These are phyloP conservation scores for Pteria penguin DNA, from an alignment of 2,888 invertebrate genomes.

Conservation along the genomic window DNA sequence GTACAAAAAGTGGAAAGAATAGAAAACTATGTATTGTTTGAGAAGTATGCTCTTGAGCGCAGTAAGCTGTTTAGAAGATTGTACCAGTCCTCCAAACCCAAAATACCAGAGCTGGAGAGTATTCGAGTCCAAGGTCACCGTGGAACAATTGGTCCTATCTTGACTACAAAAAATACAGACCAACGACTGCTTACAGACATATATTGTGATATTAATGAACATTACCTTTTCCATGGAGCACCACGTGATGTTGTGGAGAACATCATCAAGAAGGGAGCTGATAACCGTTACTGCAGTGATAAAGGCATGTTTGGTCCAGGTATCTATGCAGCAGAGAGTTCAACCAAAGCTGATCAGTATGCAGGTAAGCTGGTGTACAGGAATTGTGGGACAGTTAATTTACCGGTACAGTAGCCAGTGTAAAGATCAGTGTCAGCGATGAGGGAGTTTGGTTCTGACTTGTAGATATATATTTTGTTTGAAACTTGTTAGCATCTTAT, in stretches of 20 bases:
- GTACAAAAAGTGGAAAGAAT: conserved; percentile 61
- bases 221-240: conserved; percentile 40
- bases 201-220: conserved; percentile 29
- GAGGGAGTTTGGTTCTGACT: too few species aligned
- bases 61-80: conserved; percentile 40
- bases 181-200: conserved; percentile 24
- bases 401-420: too few species aligned
- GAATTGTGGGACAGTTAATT: too few species aligned
- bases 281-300: conserved; percentile 24
- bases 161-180: conserved; percentile 12
- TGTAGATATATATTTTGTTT: too few species aligned
- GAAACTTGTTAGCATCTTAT: too few species aligned
- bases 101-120: neutral
- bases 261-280: conserved; percentile 26
- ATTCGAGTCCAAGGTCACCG: neutral
- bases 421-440: too few species aligned
- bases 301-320: conserved; percentile 39
- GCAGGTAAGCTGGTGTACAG: too few species aligned
- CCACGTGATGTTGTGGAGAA: conserved; percentile 1
- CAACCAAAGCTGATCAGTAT: conserved; percentile 45
- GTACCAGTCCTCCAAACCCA: conserved; percentile 25
- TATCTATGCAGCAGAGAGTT: conserved; percentile 35
- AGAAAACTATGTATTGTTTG: conserved; percentile 62
- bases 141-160: neutral
- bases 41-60: conserved; percentile 49